phyloP scores from a whole-genome alignment of 2,888 invertebrate genomes.

The Stramonita haemastoma region DNA sequence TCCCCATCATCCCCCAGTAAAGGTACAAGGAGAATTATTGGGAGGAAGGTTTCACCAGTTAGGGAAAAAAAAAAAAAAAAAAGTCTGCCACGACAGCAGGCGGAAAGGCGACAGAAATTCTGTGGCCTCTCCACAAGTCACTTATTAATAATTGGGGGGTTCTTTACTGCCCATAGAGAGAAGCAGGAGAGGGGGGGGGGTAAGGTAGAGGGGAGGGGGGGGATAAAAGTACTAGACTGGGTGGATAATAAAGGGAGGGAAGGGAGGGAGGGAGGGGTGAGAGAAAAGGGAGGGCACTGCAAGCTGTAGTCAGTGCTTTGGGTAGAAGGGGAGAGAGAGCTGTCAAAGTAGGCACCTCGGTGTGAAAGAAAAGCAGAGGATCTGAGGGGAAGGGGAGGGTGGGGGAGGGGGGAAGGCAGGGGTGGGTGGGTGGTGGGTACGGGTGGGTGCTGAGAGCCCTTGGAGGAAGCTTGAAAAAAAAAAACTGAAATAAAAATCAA shows the following conservation, averaged over 20 bases:
- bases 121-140: background rate
- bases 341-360: slow-evolving; percentile 15
- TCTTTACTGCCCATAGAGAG: background rate
- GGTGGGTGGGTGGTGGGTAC: no score
- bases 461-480: no score
- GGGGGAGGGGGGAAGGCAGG: no score
- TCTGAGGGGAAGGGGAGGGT: no score
- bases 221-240: background rate
- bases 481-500: background rate
- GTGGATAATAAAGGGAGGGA: background rate
- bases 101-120: background rate
- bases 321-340: background rate
- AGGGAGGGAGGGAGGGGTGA: background rate
- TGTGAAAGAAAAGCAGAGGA: background rate
- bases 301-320: background rate
- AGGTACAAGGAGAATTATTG: no score
- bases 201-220: background rate
- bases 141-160: slow-evolving; percentile 29
- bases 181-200: background rate
- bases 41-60: no score
- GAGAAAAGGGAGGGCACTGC: background rate
- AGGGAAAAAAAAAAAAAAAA: no score
- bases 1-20: no score
- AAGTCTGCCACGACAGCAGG: no score
- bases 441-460: no score